Base-by-base conservation (phyloP, 1,140 invertebrate species). In the Ylistrum balloti region DNA sequence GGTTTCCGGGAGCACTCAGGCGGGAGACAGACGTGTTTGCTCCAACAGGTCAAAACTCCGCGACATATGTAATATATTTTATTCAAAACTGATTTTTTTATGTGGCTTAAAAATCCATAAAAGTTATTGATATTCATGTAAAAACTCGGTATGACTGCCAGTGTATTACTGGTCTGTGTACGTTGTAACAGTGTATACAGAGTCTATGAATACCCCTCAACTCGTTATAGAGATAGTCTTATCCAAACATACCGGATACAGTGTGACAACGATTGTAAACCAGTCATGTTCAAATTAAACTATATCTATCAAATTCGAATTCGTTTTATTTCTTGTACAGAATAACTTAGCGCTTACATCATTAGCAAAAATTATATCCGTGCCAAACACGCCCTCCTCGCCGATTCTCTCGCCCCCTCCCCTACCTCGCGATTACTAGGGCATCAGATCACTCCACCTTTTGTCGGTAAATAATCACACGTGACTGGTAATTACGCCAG, bases 101-200 rank as follows among this genome's bases (percentile, higher is more conserved):
- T 74, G 56, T 56, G 56, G 22, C 56, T 74, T 74, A 74, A 74
- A 45, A 74, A 74, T 74, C 56, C 56, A 74, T 74, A 74, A 74
- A 74, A 74, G 56, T 74, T 74, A 74, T 74, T 74, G 56, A 74
- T 74, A 74, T 74, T 28, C 56, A 45, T 45, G 20, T 45, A 45
- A n/a, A 74, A 74, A n/a, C 20, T 28, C n/a, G 1, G 56, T 74
- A 74, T 74, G 56, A 5, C 15, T 74, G 17, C 13, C 5, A 28
- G n/a, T 74, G 56, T 5, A 74, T 74, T 74, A 74, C 56, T n/a
- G 56, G 22, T 74, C 5, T 74, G 28, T 74, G 56, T 17, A 5
- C n/a, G n/a, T 28, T 45, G 7, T 45, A 74, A 74, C n/a, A 74
- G 22, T 74, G 0, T n/a, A 28, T 28, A n/a, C 0, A 74, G 22